Conservation (phyloP, 37 sponge, comb jelly and placozoan species). For the Spongilla lacustris region DNA sequence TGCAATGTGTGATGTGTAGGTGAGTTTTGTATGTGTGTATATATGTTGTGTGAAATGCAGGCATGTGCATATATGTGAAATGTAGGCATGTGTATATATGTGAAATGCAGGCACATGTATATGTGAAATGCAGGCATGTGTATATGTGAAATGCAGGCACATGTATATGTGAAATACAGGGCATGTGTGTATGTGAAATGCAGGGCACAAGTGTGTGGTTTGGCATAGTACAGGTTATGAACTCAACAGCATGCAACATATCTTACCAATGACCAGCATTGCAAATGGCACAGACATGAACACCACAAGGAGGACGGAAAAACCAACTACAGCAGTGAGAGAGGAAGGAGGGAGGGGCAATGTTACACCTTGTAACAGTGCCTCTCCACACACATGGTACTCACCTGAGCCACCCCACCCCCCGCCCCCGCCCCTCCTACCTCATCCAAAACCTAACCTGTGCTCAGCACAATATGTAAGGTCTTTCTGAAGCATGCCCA, state of each 20-base stretch:
- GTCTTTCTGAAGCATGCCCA: constrained; percentile 42
- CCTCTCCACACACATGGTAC: not conserved
- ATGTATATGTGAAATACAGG: not conserved
- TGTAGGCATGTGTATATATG: not conserved
- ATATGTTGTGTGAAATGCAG: not conserved
- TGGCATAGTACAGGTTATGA: not conserved
- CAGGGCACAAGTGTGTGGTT: not conserved
- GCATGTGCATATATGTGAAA: constrained; percentile 12
- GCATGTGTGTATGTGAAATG: not conserved
- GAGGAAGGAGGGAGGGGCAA: constrained; percentile 5
- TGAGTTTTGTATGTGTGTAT: not conserved
- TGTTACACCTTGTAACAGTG: not conserved
- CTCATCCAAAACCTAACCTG: constrained; percentile 42
- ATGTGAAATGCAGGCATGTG: not conserved
- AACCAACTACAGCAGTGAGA: constrained; percentile 29
- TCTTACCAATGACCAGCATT: constrained; percentile 52
- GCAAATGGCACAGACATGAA: constrained; percentile 62
- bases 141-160: not conserved
- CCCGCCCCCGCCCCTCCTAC: not conserved
- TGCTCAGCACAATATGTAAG: constrained; percentile 39
- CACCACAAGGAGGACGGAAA: constrained; percentile 30
- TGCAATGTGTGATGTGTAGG: not conserved
- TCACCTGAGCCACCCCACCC: not conserved
- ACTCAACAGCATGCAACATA: not conserved
- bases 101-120: not conserved